Base-by-base conservation (phyloP, 2,888 invertebrate species). In the Nemurella pictetii region DNA sequence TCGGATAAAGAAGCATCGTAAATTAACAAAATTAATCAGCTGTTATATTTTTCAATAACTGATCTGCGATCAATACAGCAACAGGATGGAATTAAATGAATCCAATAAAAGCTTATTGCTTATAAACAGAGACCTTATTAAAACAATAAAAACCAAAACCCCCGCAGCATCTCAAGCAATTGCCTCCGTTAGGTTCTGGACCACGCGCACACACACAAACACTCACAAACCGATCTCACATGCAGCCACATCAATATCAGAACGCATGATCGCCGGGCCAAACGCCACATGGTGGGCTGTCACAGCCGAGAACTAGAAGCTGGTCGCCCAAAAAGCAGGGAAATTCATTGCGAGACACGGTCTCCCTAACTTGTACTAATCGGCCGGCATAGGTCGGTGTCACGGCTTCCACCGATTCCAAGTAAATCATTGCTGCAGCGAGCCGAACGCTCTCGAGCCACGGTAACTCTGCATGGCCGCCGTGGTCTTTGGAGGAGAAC, bases 371-470 rank as follows among this genome's bases (percentile, higher is more conserved):
- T 83, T 75, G 74, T 85, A 84, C 85, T 84, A 85, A 85, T 85
- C 85, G 84, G 84, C 75, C 85, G 80, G 82, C 81, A 85, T 85
- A 85, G 80, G 74, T 84, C 84, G 83, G 75, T 85, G 85, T 85
- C 85, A 83, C 15, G 28, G 35, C 15, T 25, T 25, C 74, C 80
- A 27, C 83, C 36, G 80, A 55, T 28, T 26, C 29, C 12, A 20
- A 28, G 55, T 82, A 82, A 82, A 82, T 82, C 82, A 82, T 72
- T 29, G 30, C 78, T 2, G 28, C 12, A 7, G 26, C 28, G 12
- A n/a, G n/a, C n/a, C n/a, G n/a, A n/a, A 12, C 55, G 3, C 12
- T 12, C 15, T 7, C 55, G 55, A 55, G n/a, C 55, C 55, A 7
- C 35, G 5, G 5, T 35, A 35, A 55, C 55, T 12, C 55, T 55